Percentiles rank a stretch among this genome's conserved stretches.
Evolutionary conservation across 2,113 vertebrate genomes (phyloP).

Genomic region (Eptesicus fuscus): DNA sequence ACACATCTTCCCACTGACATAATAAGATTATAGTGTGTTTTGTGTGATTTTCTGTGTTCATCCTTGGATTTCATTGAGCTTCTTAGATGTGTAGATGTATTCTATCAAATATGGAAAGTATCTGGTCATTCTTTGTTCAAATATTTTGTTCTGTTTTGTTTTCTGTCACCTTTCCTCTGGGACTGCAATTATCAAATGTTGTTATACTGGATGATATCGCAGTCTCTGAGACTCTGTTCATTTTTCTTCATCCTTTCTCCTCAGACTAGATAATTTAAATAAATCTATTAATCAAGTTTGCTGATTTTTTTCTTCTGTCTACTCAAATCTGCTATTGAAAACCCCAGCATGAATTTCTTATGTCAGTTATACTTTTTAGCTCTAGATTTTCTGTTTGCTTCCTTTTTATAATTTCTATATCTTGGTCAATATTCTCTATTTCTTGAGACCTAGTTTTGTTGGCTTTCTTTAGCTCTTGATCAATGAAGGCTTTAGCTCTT

Average conservation of each 20-base stretch:
- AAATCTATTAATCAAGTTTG: neutral
- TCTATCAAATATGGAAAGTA: neutral
- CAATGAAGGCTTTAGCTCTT: neutral
- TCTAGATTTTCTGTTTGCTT: neutral
- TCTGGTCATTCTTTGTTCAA: neutral
- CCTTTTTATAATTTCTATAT: neutral
- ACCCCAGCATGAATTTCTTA: neutral
- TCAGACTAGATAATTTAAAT: neutral
- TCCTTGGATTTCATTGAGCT: neutral
- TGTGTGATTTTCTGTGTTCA: neutral
- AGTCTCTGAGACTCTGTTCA: neutral
- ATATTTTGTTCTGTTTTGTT: neutral
- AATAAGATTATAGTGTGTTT: neutral
- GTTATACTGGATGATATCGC: neutral
- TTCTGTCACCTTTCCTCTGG: neutral
- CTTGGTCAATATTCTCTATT: neutral
- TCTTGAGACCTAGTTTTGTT: neutral
- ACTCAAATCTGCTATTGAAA: neutral
- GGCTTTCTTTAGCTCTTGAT: neutral
- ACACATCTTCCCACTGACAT: neutral
- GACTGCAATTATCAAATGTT: neutral
- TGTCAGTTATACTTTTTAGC: neutral
- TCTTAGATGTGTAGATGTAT: neutral
- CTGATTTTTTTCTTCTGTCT: neutral
- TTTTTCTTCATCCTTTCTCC: neutral